These are phyloP conservation scores for Hyppa rectilinea DNA, from an alignment of 2,888 invertebrate genomes.

Conservation along the genomic window DNA sequence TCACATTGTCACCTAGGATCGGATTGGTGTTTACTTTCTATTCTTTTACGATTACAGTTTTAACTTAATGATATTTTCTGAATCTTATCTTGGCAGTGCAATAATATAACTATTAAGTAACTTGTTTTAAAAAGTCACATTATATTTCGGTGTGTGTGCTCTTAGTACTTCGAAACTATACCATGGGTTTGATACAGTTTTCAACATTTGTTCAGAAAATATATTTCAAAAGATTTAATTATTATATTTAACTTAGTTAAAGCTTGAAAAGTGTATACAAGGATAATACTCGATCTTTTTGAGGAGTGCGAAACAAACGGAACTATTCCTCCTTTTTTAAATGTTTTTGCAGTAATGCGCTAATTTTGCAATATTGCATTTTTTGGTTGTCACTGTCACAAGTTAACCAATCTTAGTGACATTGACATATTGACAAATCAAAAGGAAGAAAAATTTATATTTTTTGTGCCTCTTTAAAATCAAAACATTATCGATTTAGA, in stretches of 20 bases:
- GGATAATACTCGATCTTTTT: background rate
- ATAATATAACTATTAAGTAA: background rate
- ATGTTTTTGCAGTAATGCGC: background rate
- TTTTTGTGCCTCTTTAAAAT: conserved; percentile 30
- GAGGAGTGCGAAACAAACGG: background rate
- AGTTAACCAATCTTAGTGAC: conserved; percentile 56
- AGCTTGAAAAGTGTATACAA: background rate
- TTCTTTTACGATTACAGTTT: conserved; percentile 28
- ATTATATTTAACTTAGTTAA: background rate
- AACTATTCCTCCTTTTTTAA: too few species aligned
- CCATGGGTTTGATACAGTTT: background rate
- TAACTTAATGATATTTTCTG: background rate
- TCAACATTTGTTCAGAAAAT: background rate
- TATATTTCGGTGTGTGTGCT: background rate
- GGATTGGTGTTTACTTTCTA: conserved; percentile 39
- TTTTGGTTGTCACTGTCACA: conserved; percentile 53
- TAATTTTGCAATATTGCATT: conserved; percentile 29
- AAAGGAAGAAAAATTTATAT: conserved; percentile 21
- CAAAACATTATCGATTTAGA: conserved; percentile 49
- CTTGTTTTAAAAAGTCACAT: background rate
- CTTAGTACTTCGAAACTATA: background rate
- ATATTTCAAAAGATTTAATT: background rate
- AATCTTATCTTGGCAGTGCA: background rate
- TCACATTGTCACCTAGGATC: conserved; percentile 38
- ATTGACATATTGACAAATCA: conserved; percentile 63